phyloP scores from a whole-genome alignment of 2,113 vertebrate species.

The Hippocampus mohnikei region DNA sequence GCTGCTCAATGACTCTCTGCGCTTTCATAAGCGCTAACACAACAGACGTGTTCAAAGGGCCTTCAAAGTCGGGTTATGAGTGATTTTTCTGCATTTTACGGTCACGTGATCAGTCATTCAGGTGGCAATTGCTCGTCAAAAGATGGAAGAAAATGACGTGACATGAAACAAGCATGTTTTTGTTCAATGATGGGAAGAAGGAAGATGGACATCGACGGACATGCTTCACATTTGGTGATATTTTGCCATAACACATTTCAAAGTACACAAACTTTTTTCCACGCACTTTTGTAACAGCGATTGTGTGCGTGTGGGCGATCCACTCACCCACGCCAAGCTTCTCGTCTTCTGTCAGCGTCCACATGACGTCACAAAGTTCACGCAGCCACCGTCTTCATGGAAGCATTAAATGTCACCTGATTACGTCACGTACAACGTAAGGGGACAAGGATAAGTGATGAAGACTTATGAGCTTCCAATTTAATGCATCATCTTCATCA shows the following conservation, averaged over 20 bases:
- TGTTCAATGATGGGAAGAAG: no score
- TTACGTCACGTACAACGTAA: background rate
- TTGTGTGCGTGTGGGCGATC: background rate
- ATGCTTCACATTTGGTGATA: no score
- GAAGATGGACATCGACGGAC: no score
- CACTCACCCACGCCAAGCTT: slow-evolving; percentile 77
- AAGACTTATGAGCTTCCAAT: background rate
- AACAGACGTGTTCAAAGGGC: background rate
- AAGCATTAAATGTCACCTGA: background rate
- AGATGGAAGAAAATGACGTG: background rate
- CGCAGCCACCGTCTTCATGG: slow-evolving; percentile 19
- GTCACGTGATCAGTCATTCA: background rate
- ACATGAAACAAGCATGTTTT: no score
- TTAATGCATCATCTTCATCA: background rate
- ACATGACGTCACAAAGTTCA: slow-evolving; percentile 62
- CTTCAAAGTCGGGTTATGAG: background rate
- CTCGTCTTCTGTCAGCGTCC: slow-evolving; percentile 76
- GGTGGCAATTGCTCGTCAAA: background rate
- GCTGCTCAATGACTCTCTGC: background rate
- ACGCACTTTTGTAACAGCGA: no score
- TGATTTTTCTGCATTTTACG: background rate
- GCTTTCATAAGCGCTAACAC: background rate
- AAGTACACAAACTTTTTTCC: background rate
- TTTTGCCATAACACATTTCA: background rate
- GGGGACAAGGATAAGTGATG: background rate